Evolutionary conservation across 2,888 invertebrate genomes (phyloP).

Genomic region (Heteropelma amictum): DNA sequence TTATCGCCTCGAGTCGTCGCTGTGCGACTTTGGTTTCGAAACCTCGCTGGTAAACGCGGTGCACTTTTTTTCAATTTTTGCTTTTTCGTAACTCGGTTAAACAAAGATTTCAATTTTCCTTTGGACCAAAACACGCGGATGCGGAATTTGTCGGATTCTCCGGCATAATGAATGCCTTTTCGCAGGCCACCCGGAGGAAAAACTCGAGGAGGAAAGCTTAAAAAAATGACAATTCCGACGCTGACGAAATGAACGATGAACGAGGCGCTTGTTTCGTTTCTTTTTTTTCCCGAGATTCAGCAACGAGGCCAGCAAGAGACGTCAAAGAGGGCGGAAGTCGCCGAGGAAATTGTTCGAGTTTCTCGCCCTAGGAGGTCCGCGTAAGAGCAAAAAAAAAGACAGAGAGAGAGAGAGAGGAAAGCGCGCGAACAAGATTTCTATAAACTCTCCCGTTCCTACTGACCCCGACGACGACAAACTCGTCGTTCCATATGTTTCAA

Average conservation of each 20-base stretch:
- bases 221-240: slow-evolving; percentile 40
- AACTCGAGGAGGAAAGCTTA: no score
- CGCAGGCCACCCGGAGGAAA: slow-evolving; percentile 13
- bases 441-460: slow-evolving; percentile 13
- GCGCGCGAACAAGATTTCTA: slow-evolving; percentile 41
- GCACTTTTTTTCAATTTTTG: no score
- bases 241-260: slow-evolving; percentile 41
- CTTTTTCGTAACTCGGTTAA: no score
- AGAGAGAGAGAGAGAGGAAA: slow-evolving; percentile 42
- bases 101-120: no score
- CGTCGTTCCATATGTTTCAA: not conserved
- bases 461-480: slow-evolving; percentile 34
- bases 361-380: slow-evolving; percentile 65
- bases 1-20: slow-evolving; percentile 51
- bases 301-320: not conserved
- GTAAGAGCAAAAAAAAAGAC: no score
- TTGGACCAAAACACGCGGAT: no score
- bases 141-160: no score
- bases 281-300: slow-evolving; percentile 16
- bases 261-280: not conserved
- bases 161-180: slow-evolving; percentile 40
- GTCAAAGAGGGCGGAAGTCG: slow-evolving; percentile 45
- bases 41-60: slow-evolving; percentile 46
- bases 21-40: no score
- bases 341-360: slow-evolving; percentile 45